Evolutionary conservation across 2,797 vertebrate species (phyloP).

Genomic region (Diceros bicornis): DNA sequence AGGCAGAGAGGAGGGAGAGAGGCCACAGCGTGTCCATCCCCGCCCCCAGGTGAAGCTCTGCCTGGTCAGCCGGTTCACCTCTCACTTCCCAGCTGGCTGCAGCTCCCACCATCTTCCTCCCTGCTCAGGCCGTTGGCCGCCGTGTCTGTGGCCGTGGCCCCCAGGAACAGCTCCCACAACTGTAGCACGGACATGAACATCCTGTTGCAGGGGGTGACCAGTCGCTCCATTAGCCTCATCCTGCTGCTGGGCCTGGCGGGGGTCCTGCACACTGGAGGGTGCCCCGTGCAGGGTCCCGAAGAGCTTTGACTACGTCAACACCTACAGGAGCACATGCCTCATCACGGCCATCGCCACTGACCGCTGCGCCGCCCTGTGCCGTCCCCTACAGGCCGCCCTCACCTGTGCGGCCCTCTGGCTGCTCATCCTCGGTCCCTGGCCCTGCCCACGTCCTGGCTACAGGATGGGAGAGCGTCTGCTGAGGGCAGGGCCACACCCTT

Average conservation of each 20-base stretch:
- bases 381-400: slow-evolving; percentile 80
- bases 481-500: accelerated
- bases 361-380: slow-evolving; percentile 79
- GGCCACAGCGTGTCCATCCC: accelerated
- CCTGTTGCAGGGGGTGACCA: background rate
- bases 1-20: background rate
- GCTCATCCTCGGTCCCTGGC: accelerated
- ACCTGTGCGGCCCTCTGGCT: slow-evolving; percentile 78
- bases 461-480: accelerated
- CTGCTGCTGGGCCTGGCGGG: slow-evolving; percentile 72
- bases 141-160: accelerated
- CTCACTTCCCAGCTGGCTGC: background rate
- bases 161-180: accelerated
- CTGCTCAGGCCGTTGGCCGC: accelerated
- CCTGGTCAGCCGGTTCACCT: too few species aligned
- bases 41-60: background rate
- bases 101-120: accelerated
- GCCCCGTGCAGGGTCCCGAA: background rate
- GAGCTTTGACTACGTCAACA: slow-evolving; percentile 64
- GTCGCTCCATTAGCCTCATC: background rate
- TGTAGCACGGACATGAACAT: background rate
- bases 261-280: background rate
- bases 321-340: slow-evolving; percentile 77
- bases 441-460: accelerated
- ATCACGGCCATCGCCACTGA: slow-evolving; percentile 71